Evolutionary conservation across 30 jellyfish, hydroid and myxozoan species (phyloP).

Genomic region (Mastigias papua): DNA sequence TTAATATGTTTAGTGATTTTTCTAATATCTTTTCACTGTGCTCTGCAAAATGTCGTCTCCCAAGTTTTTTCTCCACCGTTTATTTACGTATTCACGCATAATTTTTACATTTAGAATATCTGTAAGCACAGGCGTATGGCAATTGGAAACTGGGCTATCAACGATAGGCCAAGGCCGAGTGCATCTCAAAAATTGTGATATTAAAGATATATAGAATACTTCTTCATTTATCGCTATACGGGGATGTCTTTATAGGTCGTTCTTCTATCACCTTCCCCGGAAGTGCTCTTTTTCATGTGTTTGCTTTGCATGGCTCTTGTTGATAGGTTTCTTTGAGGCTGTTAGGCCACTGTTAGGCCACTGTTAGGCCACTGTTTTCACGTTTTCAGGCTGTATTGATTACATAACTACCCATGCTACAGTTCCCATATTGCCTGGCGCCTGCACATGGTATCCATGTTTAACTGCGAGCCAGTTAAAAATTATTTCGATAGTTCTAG

Average conservation of each 20-base stretch:
- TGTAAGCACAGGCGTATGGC: background rate
- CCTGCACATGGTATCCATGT: background rate
- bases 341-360: too few species aligned
- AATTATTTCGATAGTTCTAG: constrained; percentile 10
- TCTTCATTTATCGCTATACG: too few species aligned
- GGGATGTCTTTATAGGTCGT: too few species aligned
- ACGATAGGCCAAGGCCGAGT: background rate
- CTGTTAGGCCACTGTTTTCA: too few species aligned
- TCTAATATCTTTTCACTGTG: too few species aligned
- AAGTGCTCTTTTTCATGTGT: background rate
- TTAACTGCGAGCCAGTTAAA: constrained; percentile 61
- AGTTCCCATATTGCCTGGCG: background rate
- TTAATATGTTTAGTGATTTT: too few species aligned
- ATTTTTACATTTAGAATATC: background rate
- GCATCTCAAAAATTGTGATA: too few species aligned
- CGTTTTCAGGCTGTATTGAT: too few species aligned
- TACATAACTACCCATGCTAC: too few species aligned
- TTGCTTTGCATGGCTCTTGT: too few species aligned
- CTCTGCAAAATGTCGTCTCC: background rate
- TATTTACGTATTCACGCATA: background rate
- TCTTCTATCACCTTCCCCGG: background rate
- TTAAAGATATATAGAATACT: too few species aligned
- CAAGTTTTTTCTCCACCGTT: background rate
- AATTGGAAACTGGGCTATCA: background rate
- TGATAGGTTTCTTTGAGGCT: too few species aligned